Conservation (phyloP, 2,888 invertebrate species). For the Trisateles emortualis region DNA sequence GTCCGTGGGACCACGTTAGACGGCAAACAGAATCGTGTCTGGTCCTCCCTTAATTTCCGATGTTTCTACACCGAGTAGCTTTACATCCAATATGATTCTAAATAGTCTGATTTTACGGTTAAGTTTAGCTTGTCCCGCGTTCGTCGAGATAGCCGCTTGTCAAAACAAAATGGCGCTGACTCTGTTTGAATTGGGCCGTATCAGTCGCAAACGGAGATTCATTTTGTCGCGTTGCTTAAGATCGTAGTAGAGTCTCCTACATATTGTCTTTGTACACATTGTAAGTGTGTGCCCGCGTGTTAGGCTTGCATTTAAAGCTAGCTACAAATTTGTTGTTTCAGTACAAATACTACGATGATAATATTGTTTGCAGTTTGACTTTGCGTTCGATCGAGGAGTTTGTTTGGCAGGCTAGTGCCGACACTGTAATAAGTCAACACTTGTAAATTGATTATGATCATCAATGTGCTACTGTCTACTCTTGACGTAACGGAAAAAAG, state of each 20-base stretch:
- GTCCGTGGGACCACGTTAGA: slow-evolving; percentile 85
- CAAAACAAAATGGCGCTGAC: slow-evolving; percentile 87
- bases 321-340: slow-evolving; percentile 86
- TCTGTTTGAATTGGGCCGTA: slow-evolving; percentile 86
- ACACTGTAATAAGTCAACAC: slow-evolving; percentile 70
- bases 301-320: slow-evolving; percentile 85
- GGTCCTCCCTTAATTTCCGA: slow-evolving; percentile 87
- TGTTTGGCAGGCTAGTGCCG: slow-evolving; percentile 70
- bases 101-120: slow-evolving; percentile 56
- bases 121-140: slow-evolving; percentile 54
- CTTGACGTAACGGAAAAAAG: slow-evolving; percentile 12
- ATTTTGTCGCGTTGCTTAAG: slow-evolving; percentile 87
- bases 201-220: slow-evolving; percentile 86
- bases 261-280: slow-evolving; percentile 85
- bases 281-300: slow-evolving; percentile 82
- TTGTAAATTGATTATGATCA: slow-evolving; percentile 78
- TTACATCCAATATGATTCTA: slow-evolving; percentile 61
- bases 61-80: slow-evolving; percentile 71
- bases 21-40: slow-evolving; percentile 86
- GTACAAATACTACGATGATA: slow-evolving; percentile 85
- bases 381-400: slow-evolving; percentile 83
- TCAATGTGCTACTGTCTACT: slow-evolving; percentile 53
- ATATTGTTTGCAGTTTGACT: slow-evolving; percentile 85
- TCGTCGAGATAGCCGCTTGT: slow-evolving; percentile 79
- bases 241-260: slow-evolving; percentile 81